Base-by-base conservation (phyloP, 2,113 vertebrate genomes). In the Rhegmatorhina hoffmannsi region DNA sequence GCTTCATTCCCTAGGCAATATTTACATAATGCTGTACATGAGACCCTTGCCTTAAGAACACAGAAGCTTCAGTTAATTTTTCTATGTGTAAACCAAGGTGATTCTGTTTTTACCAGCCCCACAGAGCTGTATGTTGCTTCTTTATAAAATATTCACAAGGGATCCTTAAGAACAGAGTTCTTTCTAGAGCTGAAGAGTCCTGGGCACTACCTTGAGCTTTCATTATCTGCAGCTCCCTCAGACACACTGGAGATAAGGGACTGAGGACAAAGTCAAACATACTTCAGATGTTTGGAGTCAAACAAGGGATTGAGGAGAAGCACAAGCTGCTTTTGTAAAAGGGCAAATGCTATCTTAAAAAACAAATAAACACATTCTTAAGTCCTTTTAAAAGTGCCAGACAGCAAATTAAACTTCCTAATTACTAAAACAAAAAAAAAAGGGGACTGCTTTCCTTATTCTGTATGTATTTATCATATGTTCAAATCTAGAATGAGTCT, bases 301-400 rank as follows among this genome's bases (percentile, higher is more conserved):
- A 94, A 75, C 67, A 94, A 81, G 40, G 46, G 43, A 67, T 6
- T 59, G 56, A 74, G 73, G 58, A 87, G 76, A 84, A 53, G 16
- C 74, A 87, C 81, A 79, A 73, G 70, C 40, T 84, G 67, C 66
- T 72, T 72, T 76, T 40, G n/a, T 19, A 25, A 91, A 89, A 94
- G 96, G 87, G 92, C 95, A 96, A 96, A 96, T 64, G 93, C 75
- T 95, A 94, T 82, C 90, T 91, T 64, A 47, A 79, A 94, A 92
- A 69, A 11, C 59, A 94, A 66, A 85, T 64, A 93, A 5, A 74
- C 77, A 80, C 26, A 66, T 90, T 90, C 88, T 84, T 43, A 93
- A 96, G 87, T 44, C 52, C 66, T 82, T 84, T 92, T 62, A 34
- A 9, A 83, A 96, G 88, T 79, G 79, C 40, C 79, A 85, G 92